phyloP scores from a whole-genome alignment of 2,113 vertebrate species.

The Cnemophilus loriae region DNA sequence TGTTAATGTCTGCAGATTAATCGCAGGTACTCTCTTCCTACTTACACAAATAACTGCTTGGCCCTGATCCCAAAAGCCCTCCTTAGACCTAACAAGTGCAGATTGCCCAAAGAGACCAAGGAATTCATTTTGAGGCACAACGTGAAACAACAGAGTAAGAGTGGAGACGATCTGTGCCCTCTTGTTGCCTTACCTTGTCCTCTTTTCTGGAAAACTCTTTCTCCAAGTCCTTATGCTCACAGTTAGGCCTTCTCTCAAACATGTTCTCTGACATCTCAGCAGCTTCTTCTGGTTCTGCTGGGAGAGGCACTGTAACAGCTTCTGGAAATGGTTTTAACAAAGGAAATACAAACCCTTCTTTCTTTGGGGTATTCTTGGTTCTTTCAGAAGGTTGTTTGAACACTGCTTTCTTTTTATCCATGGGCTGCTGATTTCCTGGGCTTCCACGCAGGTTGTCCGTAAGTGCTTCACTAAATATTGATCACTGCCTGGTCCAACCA shows the following conservation, averaged over 20 bases:
- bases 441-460: fast-evolving
- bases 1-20: not conserved
- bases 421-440: not conserved
- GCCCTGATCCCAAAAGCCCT: not conserved
- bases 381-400: fast-evolving
- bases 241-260: fast-evolving
- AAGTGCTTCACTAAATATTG: not conserved
- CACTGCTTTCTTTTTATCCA: fast-evolving
- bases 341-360: fast-evolving
- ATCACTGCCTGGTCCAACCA: not conserved
- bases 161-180: not conserved
- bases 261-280: fast-evolving
- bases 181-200: not conserved
- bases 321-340: not conserved
- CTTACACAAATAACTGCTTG: not conserved
- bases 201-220: fast-evolving
- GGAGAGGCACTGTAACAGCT: not conserved
- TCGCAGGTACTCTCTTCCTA: not conserved
- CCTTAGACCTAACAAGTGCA: not conserved
- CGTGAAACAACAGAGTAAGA: not conserved
- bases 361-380: fast-evolving
- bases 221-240: not conserved
- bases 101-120: not conserved
- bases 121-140: not conserved
- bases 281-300: not conserved